phyloP scores from a whole-genome alignment of 2,797 vertebrate genomes.

The Hemitrygon akajei region DNA sequence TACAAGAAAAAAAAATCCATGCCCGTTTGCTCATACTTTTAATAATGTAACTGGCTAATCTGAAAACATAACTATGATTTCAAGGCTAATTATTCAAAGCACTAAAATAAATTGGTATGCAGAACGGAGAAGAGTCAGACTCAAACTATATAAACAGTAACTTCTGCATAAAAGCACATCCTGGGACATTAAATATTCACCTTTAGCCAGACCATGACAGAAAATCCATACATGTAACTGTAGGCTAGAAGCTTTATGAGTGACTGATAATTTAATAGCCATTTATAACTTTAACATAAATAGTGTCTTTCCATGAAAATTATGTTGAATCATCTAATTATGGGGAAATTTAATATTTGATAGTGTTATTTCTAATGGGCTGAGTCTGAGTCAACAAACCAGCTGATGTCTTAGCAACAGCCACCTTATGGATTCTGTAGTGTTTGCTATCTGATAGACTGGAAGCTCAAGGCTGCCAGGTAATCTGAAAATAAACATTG shows the following conservation, averaged over 20 bases:
- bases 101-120: background rate
- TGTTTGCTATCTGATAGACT: slow-evolving; percentile 36
- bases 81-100: background rate
- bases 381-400: slow-evolving; percentile 23
- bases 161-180: slow-evolving; percentile 13
- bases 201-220: background rate
- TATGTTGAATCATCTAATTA: background rate
- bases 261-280: slow-evolving; percentile 13
- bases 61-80: slow-evolving; percentile 2
- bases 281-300: slow-evolving; percentile 19
- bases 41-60: background rate
- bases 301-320: background rate
- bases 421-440: slow-evolving; percentile 25
- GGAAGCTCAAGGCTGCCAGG: background rate
- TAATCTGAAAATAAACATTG: slow-evolving; percentile 37
- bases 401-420: background rate
- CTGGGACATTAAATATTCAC: slow-evolving; percentile 3
- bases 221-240: background rate
- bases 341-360: slow-evolving; percentile 14
- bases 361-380: background rate
- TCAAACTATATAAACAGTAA: slow-evolving; percentile 13
- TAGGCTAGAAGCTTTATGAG: slow-evolving; percentile 4
- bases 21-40: background rate
- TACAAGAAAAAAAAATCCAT: background rate
- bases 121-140: background rate